Conservation (phyloP, 2,113 vertebrate species). For the Saguinus imperator region DNA sequence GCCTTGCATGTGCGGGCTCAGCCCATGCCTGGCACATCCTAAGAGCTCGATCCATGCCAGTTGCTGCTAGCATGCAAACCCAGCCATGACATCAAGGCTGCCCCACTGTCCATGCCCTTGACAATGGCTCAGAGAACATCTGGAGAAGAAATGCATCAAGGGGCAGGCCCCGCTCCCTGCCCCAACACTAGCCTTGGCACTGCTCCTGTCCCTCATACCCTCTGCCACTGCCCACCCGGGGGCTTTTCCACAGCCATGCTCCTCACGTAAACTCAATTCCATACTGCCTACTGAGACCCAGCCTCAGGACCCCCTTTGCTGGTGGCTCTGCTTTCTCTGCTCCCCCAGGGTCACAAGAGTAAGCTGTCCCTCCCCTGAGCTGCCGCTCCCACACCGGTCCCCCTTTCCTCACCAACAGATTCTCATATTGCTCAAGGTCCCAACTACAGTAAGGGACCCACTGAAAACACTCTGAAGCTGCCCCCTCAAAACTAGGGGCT, state of each 20-base stretch:
- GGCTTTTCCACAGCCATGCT: not conserved
- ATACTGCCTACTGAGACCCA: not conserved
- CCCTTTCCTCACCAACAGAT: not conserved
- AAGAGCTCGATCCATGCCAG: not conserved
- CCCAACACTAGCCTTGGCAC: not conserved
- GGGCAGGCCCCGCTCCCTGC: no score
- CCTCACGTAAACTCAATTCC: no score
- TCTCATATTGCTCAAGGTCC: not conserved
- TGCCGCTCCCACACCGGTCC: rapidly evolving
- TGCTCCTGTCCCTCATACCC: not conserved
- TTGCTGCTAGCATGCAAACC: not conserved
- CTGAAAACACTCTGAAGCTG: not conserved
- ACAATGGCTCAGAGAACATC: no score
- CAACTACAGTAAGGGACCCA: not conserved
- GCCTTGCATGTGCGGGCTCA: not conserved
- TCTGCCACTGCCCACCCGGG: not conserved
- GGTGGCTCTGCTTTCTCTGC: not conserved
- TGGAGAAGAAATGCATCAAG: no score
- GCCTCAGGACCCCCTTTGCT: not conserved
- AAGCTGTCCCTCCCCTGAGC: not conserved
- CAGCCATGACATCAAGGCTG: not conserved
- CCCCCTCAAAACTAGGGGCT: not conserved
- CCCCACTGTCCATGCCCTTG: not conserved
- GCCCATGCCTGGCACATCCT: not conserved
- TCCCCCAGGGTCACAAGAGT: not conserved